These are phyloP conservation scores for Pharmacophagus antenor DNA, from an alignment of 2,888 invertebrate genomes.

Conservation along the genomic window DNA sequence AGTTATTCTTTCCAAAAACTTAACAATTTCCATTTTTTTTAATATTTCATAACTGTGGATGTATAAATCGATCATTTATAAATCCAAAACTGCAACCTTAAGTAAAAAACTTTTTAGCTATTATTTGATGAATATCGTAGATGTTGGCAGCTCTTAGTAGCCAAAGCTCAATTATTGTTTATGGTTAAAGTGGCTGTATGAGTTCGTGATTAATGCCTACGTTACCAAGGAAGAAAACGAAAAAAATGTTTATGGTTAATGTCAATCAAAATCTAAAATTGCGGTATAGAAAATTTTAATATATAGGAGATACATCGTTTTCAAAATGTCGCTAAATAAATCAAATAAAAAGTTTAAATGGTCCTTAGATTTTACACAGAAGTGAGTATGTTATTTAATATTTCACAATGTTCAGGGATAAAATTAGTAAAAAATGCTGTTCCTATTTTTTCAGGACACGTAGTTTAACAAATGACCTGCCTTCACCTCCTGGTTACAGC, in stretches of 20 bases:
- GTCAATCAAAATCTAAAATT: background rate
- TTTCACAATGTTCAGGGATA: background rate
- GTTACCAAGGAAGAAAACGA: no score
- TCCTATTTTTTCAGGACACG: constrained; percentile 49
- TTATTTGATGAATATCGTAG: background rate
- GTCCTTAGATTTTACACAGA: constrained; percentile 83
- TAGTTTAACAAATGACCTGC: constrained; percentile 75
- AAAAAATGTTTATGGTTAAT: background rate
- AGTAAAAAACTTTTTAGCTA: background rate
- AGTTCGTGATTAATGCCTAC: no score
- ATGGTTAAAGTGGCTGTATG: no score
- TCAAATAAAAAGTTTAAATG: constrained; percentile 81
- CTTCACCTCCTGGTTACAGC: constrained; percentile 93
- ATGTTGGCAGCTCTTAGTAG: background rate
- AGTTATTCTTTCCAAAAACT: no score
- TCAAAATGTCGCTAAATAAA: constrained; percentile 63
- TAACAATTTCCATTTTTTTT: no score
- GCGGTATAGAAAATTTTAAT: background rate
- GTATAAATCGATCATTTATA: no score
- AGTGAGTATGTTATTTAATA: constrained; percentile 56
- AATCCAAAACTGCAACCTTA: no score
- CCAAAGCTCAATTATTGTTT: background rate
- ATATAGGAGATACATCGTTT: background rate
- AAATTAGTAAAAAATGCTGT: constrained; percentile 1
- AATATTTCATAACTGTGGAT: no score